A percentile compares a stretch with the other conserved stretches of the same genome.
phyloP scores from a whole-genome alignment of 35 echinoderm and acorn worm genomes.

The Ophiothrix spiculata region DNA sequence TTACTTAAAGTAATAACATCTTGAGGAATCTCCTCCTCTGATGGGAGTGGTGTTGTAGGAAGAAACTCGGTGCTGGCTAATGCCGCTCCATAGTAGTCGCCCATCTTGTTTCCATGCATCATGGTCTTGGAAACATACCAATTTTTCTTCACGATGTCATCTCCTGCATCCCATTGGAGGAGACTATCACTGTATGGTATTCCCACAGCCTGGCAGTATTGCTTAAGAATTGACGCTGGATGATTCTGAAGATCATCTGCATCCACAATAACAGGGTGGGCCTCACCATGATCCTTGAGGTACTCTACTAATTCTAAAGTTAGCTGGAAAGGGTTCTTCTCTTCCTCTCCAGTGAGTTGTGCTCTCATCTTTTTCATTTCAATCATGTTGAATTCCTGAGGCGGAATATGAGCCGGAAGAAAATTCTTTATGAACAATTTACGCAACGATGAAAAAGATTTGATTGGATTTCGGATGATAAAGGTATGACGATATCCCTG shows the following conservation, averaged over 20 bases:
- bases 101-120: neutral
- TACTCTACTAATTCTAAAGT: neutral
- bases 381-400: neutral
- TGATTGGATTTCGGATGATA: neutral
- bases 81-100: neutral
- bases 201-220: neutral
- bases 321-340: neutral
- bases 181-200: neutral
- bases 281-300: neutral
- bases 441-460: neutral
- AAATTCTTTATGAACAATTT: conserved; percentile 4
- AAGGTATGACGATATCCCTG: neutral
- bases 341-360: neutral
- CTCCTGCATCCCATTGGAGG: neutral
- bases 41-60: neutral
- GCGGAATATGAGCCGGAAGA: neutral
- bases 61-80: neutral
- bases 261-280: neutral
- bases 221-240: neutral
- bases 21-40: neutral
- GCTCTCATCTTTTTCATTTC: neutral
- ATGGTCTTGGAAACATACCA: neutral
- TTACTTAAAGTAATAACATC: neutral
- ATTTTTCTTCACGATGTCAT: neutral
- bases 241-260: neutral